Conservation (phyloP, 1,140 invertebrate genomes). For the Venustaconcha ellipsiformis region DNA sequence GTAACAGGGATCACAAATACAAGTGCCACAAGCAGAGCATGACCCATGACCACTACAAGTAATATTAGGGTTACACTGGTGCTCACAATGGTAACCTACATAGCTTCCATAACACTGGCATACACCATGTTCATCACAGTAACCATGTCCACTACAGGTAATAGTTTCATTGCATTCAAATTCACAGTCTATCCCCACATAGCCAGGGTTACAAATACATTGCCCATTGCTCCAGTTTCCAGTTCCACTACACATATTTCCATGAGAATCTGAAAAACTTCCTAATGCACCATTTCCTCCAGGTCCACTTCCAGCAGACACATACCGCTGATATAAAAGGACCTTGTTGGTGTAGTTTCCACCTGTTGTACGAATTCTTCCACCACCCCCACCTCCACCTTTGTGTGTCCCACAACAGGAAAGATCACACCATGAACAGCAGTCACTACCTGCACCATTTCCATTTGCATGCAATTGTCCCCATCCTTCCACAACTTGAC, state of each 20-base stretch:
- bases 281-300: constrained; percentile 26
- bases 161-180: constrained; percentile 34
- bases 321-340: constrained; percentile 28
- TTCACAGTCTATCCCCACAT: constrained; percentile 48
- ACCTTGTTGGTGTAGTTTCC: constrained; percentile 43
- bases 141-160: constrained; percentile 44
- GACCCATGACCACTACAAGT: constrained; percentile 50
- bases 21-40: constrained; percentile 46
- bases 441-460: constrained; percentile 28
- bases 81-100: constrained; percentile 51
- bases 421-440: constrained; percentile 12
- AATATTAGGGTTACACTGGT: constrained; percentile 40
- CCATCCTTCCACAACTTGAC: constrained; percentile 49
- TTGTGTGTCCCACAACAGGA: constrained; percentile 30
- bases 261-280: constrained; percentile 22
- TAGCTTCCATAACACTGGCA: constrained; percentile 47
- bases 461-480: constrained; percentile 44
- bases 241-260: constrained; percentile 41
- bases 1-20: constrained; percentile 57
- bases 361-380: constrained; percentile 44
- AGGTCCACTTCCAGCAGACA: constrained; percentile 24
- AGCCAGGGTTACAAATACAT: constrained; percentile 43
- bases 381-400: constrained; percentile 52
- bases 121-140: constrained; percentile 41
- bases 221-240: constrained; percentile 32